Evolutionary conservation across 2,888 invertebrate species (phyloP).

Genomic region (Spatulosminthurus flaviceps): DNA sequence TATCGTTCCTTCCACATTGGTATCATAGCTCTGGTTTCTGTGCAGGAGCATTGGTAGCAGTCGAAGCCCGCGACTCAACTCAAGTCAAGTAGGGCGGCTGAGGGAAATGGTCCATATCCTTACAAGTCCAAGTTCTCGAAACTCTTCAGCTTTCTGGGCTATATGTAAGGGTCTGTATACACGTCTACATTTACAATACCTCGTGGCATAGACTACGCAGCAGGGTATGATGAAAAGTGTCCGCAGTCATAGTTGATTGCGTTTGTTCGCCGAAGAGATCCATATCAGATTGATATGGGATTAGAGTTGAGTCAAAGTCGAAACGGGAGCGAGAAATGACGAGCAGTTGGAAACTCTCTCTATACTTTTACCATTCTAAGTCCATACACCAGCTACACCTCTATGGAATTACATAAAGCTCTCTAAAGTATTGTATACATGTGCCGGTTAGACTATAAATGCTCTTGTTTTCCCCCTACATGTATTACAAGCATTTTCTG

Average conservation of each 20-base stretch:
- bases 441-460: no score
- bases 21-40: neutral
- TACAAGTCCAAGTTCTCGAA: conserved; percentile 22
- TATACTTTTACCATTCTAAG: no score
- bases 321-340: conserved; percentile 31
- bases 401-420: no score
- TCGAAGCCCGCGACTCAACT: neutral
- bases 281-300: conserved; percentile 43
- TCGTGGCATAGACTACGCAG: neutral
- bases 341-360: neutral
- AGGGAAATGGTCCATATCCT: conserved; percentile 39
- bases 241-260: conserved; percentile 43
- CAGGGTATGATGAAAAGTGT: conserved; percentile 39
- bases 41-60: neutral
- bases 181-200: conserved; percentile 28
- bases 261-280: conserved; percentile 38
- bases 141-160: neutral
- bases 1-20: conserved; percentile 1
- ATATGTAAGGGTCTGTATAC: neutral
- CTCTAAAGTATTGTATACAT: no score
- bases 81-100: conserved; percentile 20
- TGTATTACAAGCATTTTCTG: no score
- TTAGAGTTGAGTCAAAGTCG: conserved; percentile 23
- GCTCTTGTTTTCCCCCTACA: no score
- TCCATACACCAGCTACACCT: no score